Evolutionary conservation across 1,140 invertebrate genomes (phyloP), one percentile per base, ranked within the genome.

Genomic region (Scaptomyza graminum): DNA sequence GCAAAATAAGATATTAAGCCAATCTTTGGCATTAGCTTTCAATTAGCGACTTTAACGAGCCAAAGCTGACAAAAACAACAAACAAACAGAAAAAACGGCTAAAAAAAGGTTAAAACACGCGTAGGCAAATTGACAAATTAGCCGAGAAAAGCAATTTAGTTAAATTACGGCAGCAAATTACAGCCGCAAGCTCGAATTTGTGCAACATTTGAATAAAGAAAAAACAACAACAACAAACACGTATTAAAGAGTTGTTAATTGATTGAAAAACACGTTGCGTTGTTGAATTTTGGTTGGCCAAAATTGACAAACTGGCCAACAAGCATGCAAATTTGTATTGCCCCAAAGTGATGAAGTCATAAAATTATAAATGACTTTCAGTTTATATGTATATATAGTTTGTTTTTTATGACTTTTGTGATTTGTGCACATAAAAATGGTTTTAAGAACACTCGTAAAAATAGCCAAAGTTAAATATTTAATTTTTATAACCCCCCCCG

Each of bases 1-100:
- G 61, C 67, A 82, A 88, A 87, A 51, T 88, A 88, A 87, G 83
- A 87, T 87, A 88, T 87, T 87, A 87, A 67, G 22, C 54, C 59
- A 43, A 61, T 65, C 15, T 71, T 44, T 8, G 43, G 25, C 61
- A 56, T 70, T 69, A 43, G 61, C 60, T 47, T 47, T 57, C 74
- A 75, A 82, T 87, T 79, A 88, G 64, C 71, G 65, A 44, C 75
- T 47, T 76, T 67, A 68, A 78, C 68, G 76, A 78, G 61, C 44
- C 55, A 65, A 5, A 25, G 34, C 66, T 41, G 49, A 16, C 44
- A 39, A 39, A 4, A 39, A 25, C 25, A 25, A 25, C 25, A n/a
- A n/a, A n/a, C n/a, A n/a, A n/a, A n/a, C n/a, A n/a, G n/a, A n/a
- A 41, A 41, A n/a, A 41, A 41, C 1, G n/a, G 5, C 11, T 37